Base-by-base conservation (phyloP, 1,140 invertebrate genomes). In the Eueides isabella region DNA sequence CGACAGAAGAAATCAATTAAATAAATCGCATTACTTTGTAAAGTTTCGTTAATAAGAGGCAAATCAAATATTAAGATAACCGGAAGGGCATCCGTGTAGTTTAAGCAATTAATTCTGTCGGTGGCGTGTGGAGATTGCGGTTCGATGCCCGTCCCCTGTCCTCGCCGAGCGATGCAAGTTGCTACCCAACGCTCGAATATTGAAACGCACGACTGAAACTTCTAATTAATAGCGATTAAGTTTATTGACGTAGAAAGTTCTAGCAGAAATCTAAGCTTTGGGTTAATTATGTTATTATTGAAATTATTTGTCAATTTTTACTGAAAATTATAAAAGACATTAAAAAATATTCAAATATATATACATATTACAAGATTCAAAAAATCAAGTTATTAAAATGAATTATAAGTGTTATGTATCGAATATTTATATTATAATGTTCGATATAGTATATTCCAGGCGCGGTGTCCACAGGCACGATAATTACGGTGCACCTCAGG, bases 401-500 rank as follows among this genome's bases (percentile, higher is more conserved):
- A 38, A 38, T 38, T 38, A 38, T 3, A 26, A 23, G 48, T 23
- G 2, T 23, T 12, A 23, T 4, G 26, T 55, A 26, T 55, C 0
- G 12, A 55, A 55, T 55, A 55, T 26, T 19, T 26, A 26, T 55
- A 55, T 11, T 55, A 55, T 9, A 55, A 55, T 23, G 0, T 55
- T 7, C 48, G 3, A 26, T 55, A 26, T 11, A 29, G 65, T 76
- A 26, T 48, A 61, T n/a, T 28, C 41, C 48, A 26, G 61, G 29
- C 61, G 31, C 14, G 41, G 29, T 71, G 66, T 87, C 80, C 82
- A 71, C 80, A 79, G 82, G 81, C 76, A 81, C 77, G 80, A 78
- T 85, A 84, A 88, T 88, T 86, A 86, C 80, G 84, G 86, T 73
- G 66, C 79, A 88, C 88, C 86, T 89, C 86, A 87, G 81, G 75